phyloP scores from a whole-genome alignment of 1,140 invertebrate genomes.

The Drosophila watanabei region DNA sequence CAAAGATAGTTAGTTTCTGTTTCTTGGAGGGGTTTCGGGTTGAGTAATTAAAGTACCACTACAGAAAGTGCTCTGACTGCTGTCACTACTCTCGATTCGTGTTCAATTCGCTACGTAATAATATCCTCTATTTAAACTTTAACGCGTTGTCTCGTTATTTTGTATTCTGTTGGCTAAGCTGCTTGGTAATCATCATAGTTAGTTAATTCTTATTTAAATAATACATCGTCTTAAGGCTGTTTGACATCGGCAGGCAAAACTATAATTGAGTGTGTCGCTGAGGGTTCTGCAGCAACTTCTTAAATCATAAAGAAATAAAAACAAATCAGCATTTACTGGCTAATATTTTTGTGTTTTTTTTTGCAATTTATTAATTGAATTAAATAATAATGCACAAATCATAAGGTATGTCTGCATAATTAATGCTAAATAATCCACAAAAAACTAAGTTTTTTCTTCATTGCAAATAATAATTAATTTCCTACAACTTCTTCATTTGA shows the following conservation, averaged over 20 bases:
- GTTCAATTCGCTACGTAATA: slow-evolving; percentile 74
- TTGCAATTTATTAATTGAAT: slow-evolving; percentile 71
- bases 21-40: slow-evolving; percentile 12
- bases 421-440: slow-evolving; percentile 57
- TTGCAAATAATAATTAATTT: slow-evolving; percentile 75
- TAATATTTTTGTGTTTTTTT: slow-evolving; percentile 29
- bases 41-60: slow-evolving; percentile 50
- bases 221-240: slow-evolving; percentile 34
- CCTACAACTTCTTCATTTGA: slow-evolving; percentile 67
- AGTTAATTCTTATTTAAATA: slow-evolving; percentile 48
- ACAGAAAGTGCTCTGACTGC: slow-evolving; percentile 39
- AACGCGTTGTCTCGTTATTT: slow-evolving; percentile 72
- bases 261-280: slow-evolving; percentile 5
- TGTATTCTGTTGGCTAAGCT: slow-evolving; percentile 70
- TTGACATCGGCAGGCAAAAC: slow-evolving; percentile 20
- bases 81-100: slow-evolving; percentile 55
- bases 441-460: slow-evolving; percentile 76
- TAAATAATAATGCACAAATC: slow-evolving; percentile 83
- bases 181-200: slow-evolving; percentile 71
- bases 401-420: slow-evolving; percentile 59
- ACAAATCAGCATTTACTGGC: slow-evolving; percentile 14
- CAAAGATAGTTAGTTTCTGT: slow-evolving; percentile 28
- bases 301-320: slow-evolving; percentile 50
- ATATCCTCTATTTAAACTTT: slow-evolving; percentile 80
- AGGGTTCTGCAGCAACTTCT: slow-evolving; percentile 3